Evolutionary conservation across 2,797 vertebrate genomes (phyloP).

Genomic region (Mormyrus proboscirostris): DNA sequence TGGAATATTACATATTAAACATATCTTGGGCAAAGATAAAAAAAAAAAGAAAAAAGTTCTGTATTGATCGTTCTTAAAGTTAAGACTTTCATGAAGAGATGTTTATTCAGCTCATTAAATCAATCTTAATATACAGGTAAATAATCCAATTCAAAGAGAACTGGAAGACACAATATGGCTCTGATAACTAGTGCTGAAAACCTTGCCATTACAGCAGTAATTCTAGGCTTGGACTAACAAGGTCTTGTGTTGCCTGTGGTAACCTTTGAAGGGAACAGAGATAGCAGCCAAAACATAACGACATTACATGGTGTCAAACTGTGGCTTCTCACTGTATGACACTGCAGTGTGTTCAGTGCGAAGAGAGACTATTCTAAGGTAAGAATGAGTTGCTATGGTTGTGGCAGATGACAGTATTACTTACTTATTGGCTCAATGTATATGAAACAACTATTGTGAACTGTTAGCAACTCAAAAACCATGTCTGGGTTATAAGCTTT

Average conservation of each 20-base stretch:
- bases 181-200: background rate
- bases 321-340: background rate
- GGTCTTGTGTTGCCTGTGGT: background rate
- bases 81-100: background rate
- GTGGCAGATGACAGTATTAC: background rate
- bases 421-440: background rate
- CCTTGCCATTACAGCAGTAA: background rate
- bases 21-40: background rate
- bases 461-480: background rate
- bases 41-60: background rate
- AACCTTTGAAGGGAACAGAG: background rate
- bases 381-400: background rate
- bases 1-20: background rate
- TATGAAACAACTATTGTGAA: background rate
- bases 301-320: background rate
- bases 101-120: background rate
- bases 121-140: background rate
- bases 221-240: background rate
- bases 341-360: too few species aligned
- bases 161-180: background rate
- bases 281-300: background rate
- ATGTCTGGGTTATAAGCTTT: background rate
- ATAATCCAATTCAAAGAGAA: background rate
- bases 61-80: background rate
- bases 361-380: background rate